Evolutionary conservation across 2,113 vertebrate species (phyloP).

Genomic region (Cisticola juncidis): DNA sequence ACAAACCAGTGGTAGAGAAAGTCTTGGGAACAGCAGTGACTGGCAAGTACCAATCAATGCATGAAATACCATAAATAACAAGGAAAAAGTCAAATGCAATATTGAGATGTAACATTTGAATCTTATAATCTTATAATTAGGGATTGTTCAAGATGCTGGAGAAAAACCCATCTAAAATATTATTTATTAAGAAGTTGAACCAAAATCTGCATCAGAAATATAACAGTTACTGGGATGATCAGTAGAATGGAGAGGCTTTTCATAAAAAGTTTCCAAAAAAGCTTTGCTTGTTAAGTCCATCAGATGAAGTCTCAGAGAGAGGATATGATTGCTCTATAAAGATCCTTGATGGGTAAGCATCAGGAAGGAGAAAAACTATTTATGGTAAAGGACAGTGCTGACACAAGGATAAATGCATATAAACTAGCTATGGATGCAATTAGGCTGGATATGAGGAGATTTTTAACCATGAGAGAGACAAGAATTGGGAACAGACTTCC

Average conservation of each 20-base stretch:
- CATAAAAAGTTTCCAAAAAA: not conserved
- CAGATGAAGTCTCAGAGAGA: conserved; percentile 7
- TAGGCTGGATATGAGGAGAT: conserved; percentile 15
- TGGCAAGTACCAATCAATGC: not conserved
- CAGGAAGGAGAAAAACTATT: conserved; percentile 53
- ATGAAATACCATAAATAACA: not conserved
- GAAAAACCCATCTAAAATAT: not conserved
- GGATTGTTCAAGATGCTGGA: not conserved
- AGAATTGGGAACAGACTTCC: not conserved
- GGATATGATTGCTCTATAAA: conserved; percentile 19
- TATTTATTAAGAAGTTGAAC: not conserved
- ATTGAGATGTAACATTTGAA: not conserved
- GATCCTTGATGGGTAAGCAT: conserved; percentile 17
- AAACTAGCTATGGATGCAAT: conserved; percentile 18
- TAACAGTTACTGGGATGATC: not conserved
- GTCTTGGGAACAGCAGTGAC: not conserved
- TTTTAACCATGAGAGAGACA: conserved; percentile 18
- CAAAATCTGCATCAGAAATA: not conserved
- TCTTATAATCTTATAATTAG: not conserved
- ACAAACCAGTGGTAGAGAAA: not conserved
- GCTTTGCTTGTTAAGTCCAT: not conserved
- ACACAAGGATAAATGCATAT: conserved; percentile 38
- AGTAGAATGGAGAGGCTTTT: not conserved
- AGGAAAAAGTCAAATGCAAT: not conserved
- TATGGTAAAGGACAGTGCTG: conserved; percentile 57